phyloP scores from a whole-genome alignment of 2,113 vertebrate genomes.

The human region GRCh38 chr6:43773001-43773500 shows the following conservation, averaged over 20 bases:
- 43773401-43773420: conserved; percentile 39
- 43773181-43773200: conserved; percentile 9
- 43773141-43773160: background rate
- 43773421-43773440: conserved; percentile 73
- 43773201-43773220: background rate
- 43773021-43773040: background rate
- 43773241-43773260: background rate
- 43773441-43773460: conserved; percentile 38
- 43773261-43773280: background rate
- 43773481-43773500: background rate
- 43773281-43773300: background rate
- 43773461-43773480: background rate
- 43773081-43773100: background rate
- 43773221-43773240: background rate
- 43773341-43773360: background rate
- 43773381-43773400: background rate
- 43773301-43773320: background rate
- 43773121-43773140: background rate
- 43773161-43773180: conserved; percentile 51
- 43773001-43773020: background rate
- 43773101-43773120: background rate
- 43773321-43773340: background rate
- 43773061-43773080: background rate
- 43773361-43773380: background rate
- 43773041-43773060: background rate